These are phyloP conservation scores for Phacellophora camtschatica DNA, from an alignment of 30 jellyfish, hydroid and myxozoan species.

Conservation along the genomic window DNA sequence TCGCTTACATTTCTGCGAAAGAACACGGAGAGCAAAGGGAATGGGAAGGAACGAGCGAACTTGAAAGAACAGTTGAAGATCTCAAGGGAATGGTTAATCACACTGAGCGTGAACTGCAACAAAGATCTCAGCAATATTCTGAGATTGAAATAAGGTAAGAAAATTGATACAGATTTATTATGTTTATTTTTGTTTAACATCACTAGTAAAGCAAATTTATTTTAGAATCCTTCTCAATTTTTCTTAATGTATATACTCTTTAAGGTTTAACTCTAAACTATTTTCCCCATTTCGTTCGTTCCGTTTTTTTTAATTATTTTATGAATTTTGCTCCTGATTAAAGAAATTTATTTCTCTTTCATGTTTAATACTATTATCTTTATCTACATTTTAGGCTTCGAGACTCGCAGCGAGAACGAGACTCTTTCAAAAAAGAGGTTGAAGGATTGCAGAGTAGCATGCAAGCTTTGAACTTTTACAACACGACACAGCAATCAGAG, in stretches of 20 bases:
- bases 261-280: no score
- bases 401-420: constrained; percentile 67
- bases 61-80: constrained; percentile 68
- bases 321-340: background rate
- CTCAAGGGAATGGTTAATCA: constrained; percentile 72
- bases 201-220: no score
- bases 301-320: no score
- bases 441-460: constrained; percentile 76
- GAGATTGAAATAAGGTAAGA: constrained; percentile 66
- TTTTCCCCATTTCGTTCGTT: no score
- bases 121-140: constrained; percentile 44
- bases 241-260: no score
- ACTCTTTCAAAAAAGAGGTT: constrained; percentile 49
- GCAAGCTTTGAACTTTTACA: constrained; percentile 49
- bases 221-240: no score
- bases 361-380: no score
- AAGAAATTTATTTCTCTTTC: background rate
- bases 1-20: constrained; percentile 77
- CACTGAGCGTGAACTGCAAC: constrained; percentile 82
- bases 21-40: constrained; percentile 67
- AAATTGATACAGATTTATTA: background rate
- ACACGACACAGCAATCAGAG: constrained; percentile 69
- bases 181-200: no score
- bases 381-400: constrained; percentile 26
- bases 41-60: constrained; percentile 77